Evolutionary conservation across 2,888 invertebrate species (phyloP).

Genomic region (Netelia virgata): DNA sequence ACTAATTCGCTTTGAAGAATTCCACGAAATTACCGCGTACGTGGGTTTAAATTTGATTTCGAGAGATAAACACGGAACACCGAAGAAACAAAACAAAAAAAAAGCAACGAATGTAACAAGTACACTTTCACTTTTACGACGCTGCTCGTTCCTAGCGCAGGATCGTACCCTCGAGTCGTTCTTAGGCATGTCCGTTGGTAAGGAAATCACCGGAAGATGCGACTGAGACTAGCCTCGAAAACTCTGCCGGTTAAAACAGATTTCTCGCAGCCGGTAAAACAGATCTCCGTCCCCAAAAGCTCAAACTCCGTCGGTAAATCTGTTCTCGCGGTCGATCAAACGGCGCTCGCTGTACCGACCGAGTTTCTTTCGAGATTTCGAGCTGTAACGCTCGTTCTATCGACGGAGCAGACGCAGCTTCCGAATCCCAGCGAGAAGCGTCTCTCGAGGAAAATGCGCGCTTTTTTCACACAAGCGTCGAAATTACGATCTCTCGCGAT

Average conservation of each 20-base stretch:
- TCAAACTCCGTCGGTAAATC: slow-evolving; percentile 4
- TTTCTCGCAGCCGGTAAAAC: slow-evolving; percentile 14
- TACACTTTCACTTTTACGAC: slow-evolving; percentile 48
- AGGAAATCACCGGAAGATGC: slow-evolving; percentile 1
- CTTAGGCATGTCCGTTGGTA: slow-evolving; percentile 14
- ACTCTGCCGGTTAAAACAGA: not conserved
- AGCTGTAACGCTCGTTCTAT: not conserved
- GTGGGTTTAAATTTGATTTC: not conserved
- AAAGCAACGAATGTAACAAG: slow-evolving; percentile 1
- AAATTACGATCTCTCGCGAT: slow-evolving; percentile 32
- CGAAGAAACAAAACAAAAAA: no score
- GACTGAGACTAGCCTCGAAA: not conserved
- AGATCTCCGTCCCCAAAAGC: not conserved
- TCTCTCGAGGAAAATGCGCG: slow-evolving; percentile 47
- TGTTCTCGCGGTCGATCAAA: not conserved
- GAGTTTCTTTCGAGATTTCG: not conserved
- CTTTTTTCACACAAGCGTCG: slow-evolving; percentile 13
- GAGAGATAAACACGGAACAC: not conserved
- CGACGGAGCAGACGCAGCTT: slow-evolving; percentile 11
- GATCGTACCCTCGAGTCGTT: not conserved
- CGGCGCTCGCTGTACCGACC: slow-evolving; percentile 1
- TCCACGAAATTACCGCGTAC: not conserved
- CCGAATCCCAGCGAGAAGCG: slow-evolving; percentile 44
- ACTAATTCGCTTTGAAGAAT: not conserved
- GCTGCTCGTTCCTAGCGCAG: not conserved